phyloP scores from a whole-genome alignment of 2,113 vertebrate genomes.

The Dunckerocampus dactyliophorus region DNA sequence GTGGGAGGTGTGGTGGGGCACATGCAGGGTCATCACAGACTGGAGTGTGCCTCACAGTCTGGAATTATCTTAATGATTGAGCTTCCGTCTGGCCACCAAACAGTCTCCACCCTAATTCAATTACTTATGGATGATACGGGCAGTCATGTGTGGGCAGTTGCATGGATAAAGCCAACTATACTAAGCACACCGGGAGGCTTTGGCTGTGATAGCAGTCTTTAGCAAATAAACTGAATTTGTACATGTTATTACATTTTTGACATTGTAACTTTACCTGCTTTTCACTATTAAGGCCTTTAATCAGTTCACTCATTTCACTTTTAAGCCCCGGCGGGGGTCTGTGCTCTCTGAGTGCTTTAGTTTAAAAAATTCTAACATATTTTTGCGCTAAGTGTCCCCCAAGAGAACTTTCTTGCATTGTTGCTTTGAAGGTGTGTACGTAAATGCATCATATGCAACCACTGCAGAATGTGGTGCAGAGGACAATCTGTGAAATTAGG shows the following conservation, averaged over 20 bases:
- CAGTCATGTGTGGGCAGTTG: slow-evolving; percentile 23
- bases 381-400: neutral
- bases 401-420: neutral
- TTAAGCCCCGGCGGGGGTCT: neutral
- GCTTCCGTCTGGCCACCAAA: slow-evolving; percentile 56
- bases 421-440: neutral
- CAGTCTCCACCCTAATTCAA: slow-evolving; percentile 44
- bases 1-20: slow-evolving; percentile 8
- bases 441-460: neutral
- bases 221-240: neutral
- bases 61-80: slow-evolving; percentile 66
- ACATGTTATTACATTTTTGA: too few species aligned
- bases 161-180: slow-evolving; percentile 14
- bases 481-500: too few species aligned
- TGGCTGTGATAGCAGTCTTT: too few species aligned
- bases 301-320: too few species aligned
- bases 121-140: slow-evolving; percentile 39
- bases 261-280: too few species aligned
- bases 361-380: neutral
- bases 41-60: slow-evolving; percentile 67
- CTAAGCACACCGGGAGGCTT: neutral
- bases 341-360: neutral
- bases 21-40: slow-evolving; percentile 31
- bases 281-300: too few species aligned
- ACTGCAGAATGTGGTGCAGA: neutral